Base-by-base conservation (phyloP, 2,113 vertebrate genomes). In the Colaptes auratus region DNA sequence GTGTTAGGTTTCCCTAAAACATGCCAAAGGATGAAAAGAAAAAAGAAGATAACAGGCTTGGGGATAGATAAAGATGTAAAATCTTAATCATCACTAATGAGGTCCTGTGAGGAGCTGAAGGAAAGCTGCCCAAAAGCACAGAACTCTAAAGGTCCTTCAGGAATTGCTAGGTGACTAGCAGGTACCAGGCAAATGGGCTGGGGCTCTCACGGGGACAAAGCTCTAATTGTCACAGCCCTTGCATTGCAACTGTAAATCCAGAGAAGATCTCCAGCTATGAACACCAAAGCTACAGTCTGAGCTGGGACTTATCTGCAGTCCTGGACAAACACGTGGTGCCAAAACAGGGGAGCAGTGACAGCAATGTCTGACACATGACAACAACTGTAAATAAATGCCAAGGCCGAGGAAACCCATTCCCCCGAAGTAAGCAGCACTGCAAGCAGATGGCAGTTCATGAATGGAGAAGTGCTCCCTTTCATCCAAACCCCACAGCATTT, bases 1-100 rank as follows among this genome's bases (percentile, higher is more conserved):
- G 99, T 2, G 98, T 99, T 7, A 99, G 98, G 87, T 98, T 99
- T 48, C 99, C 99, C 99, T 99, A 93, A 39, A 84, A 76, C 6
- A 74, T 27, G 84, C 63, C 90, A 16, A 77, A 48, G 82, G 42
- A 94, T 19, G 67, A 48, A 90, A n/a, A 39, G 83, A 94, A 19
- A 69, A 90, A n/a, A 39, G 82, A 75, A 83, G n/a, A 44, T 48
- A 59, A 82, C 31, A 85, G 79, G 35, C 10, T 25, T 42, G 16
- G 18, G 56, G 27, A 89, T 2, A 92, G 55, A 70, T 58, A 50
- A 70, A 82, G 31, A 46, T 1, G 4, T 39, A 82, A 67, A 87
- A 89, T 65, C 19, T 69, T 87, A 24, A 82, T 69, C 72, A 84
- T 50, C 3, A 7, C 36, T 92, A 81, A 96, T 53, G 23, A 88